Evolutionary conservation across 2,113 vertebrate species (phyloP).

Genomic region (Tapirus terrestris): DNA sequence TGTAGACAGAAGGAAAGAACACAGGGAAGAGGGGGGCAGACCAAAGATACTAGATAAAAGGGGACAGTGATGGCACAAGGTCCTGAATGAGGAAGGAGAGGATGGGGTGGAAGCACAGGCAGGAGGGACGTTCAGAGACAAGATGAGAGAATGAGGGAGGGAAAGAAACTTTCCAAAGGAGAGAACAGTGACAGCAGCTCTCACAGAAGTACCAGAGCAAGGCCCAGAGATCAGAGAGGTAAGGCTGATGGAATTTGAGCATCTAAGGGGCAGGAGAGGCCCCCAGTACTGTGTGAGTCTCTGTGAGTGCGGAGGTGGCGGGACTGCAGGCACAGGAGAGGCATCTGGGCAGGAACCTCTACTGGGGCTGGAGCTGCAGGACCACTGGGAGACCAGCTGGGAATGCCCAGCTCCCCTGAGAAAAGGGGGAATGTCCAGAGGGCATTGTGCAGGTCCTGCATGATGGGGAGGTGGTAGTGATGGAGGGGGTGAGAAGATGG

Average conservation of each 20-base stretch:
- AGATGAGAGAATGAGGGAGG: neutral
- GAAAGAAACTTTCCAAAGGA: neutral
- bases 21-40: neutral
- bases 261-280: neutral
- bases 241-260: neutral
- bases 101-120: too few relatives aligned
- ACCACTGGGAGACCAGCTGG: neutral
- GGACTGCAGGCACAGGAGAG: neutral
- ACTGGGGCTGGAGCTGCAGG: neutral
- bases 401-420: neutral
- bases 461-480: too few relatives aligned
- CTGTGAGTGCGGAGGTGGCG: fast-evolving
- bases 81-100: neutral
- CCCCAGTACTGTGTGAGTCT: too few relatives aligned
- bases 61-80: neutral
- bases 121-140: neutral
- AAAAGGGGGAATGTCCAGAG: neutral
- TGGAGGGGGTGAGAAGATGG: neutral
- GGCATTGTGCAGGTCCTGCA: neutral
- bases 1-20: neutral
- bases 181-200: neutral
- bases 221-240: neutral
- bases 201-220: fast-evolving
- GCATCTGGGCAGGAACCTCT: neutral
- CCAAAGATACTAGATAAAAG: neutral